Conservation (phyloP, 1,140 invertebrate species). For the Pseudachorutes palmiensis region DNA sequence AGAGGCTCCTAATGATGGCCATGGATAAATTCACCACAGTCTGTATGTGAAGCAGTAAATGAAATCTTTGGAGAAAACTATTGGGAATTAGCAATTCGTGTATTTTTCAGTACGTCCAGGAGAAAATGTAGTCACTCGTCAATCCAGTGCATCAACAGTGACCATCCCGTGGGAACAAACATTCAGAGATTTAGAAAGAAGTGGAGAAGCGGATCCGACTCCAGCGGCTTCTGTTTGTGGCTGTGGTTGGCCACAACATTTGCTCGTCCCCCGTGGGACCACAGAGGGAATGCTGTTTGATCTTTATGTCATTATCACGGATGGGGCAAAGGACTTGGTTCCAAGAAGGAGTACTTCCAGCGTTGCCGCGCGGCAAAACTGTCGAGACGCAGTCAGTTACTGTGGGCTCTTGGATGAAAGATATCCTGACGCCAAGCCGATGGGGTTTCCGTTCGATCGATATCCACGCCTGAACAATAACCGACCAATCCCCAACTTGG, state of each 20-base stretch:
- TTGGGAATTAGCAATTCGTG: background rate
- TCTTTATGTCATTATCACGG: conserved; percentile 70
- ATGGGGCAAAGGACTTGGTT: conserved; percentile 57
- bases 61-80: background rate
- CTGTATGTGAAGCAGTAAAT: conserved; percentile 48
- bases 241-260: conserved; percentile 78
- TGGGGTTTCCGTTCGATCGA: conserved; percentile 36
- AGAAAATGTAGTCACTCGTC: conserved; percentile 49
- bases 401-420: conserved; percentile 41
- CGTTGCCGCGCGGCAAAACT: background rate
- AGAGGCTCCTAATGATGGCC: conserved; percentile 63
- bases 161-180: conserved; percentile 57
- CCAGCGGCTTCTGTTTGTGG: conserved; percentile 50
- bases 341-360: conserved; percentile 3
- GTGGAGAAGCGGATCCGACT: conserved; percentile 41
- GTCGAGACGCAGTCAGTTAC: conserved; percentile 31
- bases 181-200: conserved; percentile 51
- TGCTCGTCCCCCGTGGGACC: conserved; percentile 67
- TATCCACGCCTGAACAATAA: background rate
- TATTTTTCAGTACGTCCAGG: conserved; percentile 45
- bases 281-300: conserved; percentile 59
- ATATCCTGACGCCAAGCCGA: conserved; percentile 40
- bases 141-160: conserved; percentile 52
- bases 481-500: background rate
- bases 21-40: conserved; percentile 62